Evolutionary conservation across 2,888 invertebrate genomes (phyloP).

Genomic region (Watsonalla binaria): DNA sequence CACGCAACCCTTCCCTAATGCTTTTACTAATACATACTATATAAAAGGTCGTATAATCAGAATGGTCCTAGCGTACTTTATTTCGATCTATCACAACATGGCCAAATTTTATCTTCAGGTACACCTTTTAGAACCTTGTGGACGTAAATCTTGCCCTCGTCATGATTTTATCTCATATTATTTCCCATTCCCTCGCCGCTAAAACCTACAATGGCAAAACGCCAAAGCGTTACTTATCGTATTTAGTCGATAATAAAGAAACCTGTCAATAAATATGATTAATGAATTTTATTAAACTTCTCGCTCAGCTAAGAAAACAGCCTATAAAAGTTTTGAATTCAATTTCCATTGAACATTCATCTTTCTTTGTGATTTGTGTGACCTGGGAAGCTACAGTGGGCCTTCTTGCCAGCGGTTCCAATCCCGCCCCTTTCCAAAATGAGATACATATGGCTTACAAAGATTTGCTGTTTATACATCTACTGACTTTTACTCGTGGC

Average conservation of each 20-base stretch:
- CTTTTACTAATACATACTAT: too few relatives aligned
- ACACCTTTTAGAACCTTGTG: neutral
- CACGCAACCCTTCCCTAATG: too few relatives aligned
- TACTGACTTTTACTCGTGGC: too few relatives aligned
- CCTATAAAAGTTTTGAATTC: neutral
- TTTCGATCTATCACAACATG: too few relatives aligned
- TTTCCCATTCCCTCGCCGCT: neutral
- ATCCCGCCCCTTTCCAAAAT: too few relatives aligned
- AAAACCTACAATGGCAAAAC: neutral
- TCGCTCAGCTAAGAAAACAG: neutral
- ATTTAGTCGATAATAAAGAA: neutral
- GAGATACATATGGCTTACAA: too few relatives aligned
- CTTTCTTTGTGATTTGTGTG: neutral
- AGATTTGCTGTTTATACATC: too few relatives aligned
- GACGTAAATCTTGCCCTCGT: neutral
- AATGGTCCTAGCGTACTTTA: too few relatives aligned
- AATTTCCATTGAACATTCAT: neutral
- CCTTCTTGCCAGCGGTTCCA: too few relatives aligned
- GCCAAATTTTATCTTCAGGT: too few relatives aligned
- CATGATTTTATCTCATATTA: neutral
- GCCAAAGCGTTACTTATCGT: neutral
- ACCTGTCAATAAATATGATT: neutral
- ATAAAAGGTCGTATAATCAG: too few relatives aligned
- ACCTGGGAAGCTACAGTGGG: neutral
- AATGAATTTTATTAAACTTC: neutral